These are phyloP conservation scores for Hiodon tergisus DNA, from an alignment of 2,113 vertebrate species.

Conservation along the genomic window DNA sequence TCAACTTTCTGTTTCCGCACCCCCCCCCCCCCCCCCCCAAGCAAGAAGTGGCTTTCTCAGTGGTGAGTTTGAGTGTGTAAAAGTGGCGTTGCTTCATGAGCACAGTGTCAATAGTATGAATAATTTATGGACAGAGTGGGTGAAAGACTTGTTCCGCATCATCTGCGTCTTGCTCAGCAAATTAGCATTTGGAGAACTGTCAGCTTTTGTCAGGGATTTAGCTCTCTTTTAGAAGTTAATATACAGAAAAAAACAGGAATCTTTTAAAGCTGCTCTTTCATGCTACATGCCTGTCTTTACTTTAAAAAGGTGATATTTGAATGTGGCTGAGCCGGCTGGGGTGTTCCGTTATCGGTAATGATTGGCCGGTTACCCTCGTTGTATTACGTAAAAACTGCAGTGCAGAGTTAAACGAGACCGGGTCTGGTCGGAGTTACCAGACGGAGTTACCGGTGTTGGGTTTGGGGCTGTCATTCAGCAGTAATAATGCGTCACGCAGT, in stretches of 20 bases:
- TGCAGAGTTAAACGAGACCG: too few species aligned
- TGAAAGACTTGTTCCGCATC: constrained; percentile 59
- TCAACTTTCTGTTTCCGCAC: too few species aligned
- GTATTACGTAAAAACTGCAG: neutral
- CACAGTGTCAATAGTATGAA: constrained; percentile 59
- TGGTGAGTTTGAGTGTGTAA: constrained; percentile 40
- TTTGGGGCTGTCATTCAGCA: neutral
- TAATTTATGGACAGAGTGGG: constrained; percentile 58
- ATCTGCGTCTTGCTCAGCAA: constrained; percentile 54
- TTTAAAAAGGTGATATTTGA: constrained; percentile 9
- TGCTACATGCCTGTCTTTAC: constrained; percentile 13
- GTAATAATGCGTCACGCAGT: neutral
- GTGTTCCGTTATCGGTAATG: neutral
- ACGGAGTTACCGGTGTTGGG: neutral
- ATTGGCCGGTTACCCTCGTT: constrained; percentile 4
- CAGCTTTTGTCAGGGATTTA: constrained; percentile 38
- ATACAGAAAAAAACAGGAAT: constrained; percentile 20
- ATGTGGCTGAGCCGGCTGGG: neutral
- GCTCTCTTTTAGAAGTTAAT: constrained; percentile 13
- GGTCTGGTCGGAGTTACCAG: neutral
- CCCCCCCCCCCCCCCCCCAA: neutral
- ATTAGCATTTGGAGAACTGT: constrained; percentile 58
- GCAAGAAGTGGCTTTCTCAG: neutral
- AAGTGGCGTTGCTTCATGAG: constrained; percentile 55
- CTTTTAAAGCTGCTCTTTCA: constrained; percentile 6